A percentile compares a stretch with the other conserved stretches of the same genome.
phyloP scores from a whole-genome alignment of 2,888 invertebrate genomes.

The Xestia rhomboidea region DNA sequence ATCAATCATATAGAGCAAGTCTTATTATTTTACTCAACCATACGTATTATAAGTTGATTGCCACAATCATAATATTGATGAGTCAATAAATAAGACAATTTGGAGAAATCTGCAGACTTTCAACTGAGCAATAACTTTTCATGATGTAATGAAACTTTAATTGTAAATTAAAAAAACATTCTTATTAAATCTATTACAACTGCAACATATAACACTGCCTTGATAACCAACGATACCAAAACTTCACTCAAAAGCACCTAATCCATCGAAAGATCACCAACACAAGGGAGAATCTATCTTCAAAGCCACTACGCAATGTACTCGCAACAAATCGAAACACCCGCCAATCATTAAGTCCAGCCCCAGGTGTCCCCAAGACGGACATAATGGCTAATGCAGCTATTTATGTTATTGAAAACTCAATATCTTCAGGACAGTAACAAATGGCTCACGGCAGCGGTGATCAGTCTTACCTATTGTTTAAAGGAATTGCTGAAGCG shows the following conservation, averaged over 20 bases:
- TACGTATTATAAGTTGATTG: no score
- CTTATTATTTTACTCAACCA: no score
- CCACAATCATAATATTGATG: no score
- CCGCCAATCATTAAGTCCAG: slow-evolving; percentile 36
- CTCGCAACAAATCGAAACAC: slow-evolving; percentile 26
- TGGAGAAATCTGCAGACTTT: no score
- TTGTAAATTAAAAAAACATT: no score
- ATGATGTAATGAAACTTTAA: no score
- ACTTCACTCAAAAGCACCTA: no score
- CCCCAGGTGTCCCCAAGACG: slow-evolving; percentile 66
- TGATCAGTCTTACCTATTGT: slow-evolving; percentile 56
- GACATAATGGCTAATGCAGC: slow-evolving; percentile 58
- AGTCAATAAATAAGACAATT: no score
- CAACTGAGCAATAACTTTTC: no score
- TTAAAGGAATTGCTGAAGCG: slow-evolving; percentile 47
- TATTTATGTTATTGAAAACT: slow-evolving; percentile 78
- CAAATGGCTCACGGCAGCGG: slow-evolving; percentile 64
- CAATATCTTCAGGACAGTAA: slow-evolving; percentile 68
- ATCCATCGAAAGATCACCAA: neutral
- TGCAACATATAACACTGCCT: no score
- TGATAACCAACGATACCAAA: neutral
- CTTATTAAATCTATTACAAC: no score
- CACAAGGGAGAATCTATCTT: accelerated
- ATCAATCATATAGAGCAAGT: neutral
- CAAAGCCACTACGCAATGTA: slow-evolving; percentile 40